These are phyloP conservation scores for Trichechus manatus DNA, from an alignment of 2,113 vertebrate species.

Conservation along the genomic window DNA sequence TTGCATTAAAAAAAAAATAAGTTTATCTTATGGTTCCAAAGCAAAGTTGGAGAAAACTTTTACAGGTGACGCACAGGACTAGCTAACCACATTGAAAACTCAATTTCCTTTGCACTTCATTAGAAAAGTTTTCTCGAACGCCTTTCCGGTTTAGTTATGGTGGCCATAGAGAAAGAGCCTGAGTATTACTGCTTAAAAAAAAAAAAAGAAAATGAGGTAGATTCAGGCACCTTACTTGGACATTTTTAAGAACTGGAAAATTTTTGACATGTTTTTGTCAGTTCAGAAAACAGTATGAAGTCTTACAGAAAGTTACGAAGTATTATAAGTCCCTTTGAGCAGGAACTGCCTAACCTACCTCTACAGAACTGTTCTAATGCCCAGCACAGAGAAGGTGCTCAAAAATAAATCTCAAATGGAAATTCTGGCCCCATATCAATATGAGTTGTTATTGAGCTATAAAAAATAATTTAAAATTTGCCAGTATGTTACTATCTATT, in stretches of 20 bases:
- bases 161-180: not conserved
- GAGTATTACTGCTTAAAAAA: not conserved
- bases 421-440: not conserved
- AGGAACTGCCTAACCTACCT: not conserved
- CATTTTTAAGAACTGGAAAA: constrained; percentile 40
- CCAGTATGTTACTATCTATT: not conserved
- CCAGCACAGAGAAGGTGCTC: not conserved
- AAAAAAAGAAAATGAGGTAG: constrained; percentile 10
- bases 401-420: constrained; percentile 21
- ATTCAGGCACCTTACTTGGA: constrained; percentile 9
- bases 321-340: not conserved
- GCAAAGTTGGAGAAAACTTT: constrained; percentile 48
- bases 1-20: not conserved
- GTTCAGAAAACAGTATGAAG: not conserved
- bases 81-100: not conserved
- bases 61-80: constrained; percentile 27
- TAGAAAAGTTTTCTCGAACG: not conserved
- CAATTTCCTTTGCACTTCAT: constrained; percentile 3
- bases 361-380: not conserved
- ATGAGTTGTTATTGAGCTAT: constrained; percentile 18
- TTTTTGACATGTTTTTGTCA: not conserved
- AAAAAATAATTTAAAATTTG: constrained; percentile 53
- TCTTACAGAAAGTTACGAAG: not conserved
- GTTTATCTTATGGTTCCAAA: constrained; percentile 54
- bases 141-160: not conserved